Evolutionary conservation across 2,113 vertebrate species (phyloP), one percentile per base, ranked within the genome.

Genomic region (Ginglymostoma cirratum): DNA sequence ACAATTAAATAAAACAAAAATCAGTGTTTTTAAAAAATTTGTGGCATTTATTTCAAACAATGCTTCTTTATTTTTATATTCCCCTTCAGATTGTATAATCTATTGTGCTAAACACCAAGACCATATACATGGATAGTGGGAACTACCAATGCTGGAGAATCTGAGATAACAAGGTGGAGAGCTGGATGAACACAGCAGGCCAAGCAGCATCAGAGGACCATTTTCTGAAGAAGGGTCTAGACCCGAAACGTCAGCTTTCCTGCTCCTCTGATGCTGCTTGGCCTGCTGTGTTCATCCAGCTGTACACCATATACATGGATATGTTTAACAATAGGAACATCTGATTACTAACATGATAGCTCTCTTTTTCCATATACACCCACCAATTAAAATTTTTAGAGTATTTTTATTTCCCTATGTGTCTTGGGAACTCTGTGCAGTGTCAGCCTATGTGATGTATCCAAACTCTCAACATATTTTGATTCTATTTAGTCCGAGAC

Each of bases 21-120:
- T 83, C 30, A 67, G 34, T 95, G 72, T 95, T 95, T 95, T 95
- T 72, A 95, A 76, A 42, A 95, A 72, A 30, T 27, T 34, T 38
- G 55, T 93, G 15, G 66, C 17, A 38, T 23, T 93, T 17, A 23
- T 65, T 92, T 92, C 55, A 66, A n/a, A n/a, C 24, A 61, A 34
- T 0, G 14, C 15, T 1, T 30, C 2, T 90, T 6, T 90, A n/a
- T 89, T 30, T 14, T 23, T 61, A 30, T 6, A 30, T 65, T 90
- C 27, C n/a, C 30, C 21, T 86, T 86, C 21, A 61, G 55, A 61
- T 7, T 8, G 38, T 2, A 30, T 12, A 34, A 14, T 17, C 34
- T 38, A 0, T n/a, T 15, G 12, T 38, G 34, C 3, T 34, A 80
- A 17, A 38, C 1, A 38, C 27, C 14, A 80, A 76, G 8, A 76